phyloP scores from a whole-genome alignment of 2,888 invertebrate genomes.

The Agrochola circellaris region DNA sequence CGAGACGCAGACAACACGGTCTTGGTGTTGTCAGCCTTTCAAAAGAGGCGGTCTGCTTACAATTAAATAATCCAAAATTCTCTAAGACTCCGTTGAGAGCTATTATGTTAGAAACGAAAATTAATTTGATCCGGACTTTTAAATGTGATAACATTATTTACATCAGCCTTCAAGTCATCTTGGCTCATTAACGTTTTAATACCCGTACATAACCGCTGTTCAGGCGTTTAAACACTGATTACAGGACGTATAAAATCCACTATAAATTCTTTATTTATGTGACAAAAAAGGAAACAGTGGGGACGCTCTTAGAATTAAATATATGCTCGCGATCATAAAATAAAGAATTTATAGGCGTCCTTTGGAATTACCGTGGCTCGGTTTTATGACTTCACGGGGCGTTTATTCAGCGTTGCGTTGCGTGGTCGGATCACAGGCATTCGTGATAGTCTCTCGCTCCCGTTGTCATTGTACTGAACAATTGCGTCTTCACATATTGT shows the following conservation, averaged over 20 bases:
- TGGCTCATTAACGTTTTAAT: conserved; percentile 78
- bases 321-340: conserved; percentile 89
- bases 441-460: conserved; percentile 80
- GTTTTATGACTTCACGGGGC: conserved; percentile 89
- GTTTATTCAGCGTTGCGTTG: conserved; percentile 84
- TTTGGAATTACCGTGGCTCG: conserved; percentile 88
- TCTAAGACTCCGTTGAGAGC: conserved; percentile 66
- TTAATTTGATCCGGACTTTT: conserved; percentile 67
- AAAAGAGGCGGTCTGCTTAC: conserved; percentile 78
- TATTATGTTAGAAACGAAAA: conserved; percentile 69
- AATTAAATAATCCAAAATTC: conserved; percentile 71
- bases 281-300: conserved; percentile 87
- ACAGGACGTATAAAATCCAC: conserved; percentile 81
- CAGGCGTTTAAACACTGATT: conserved; percentile 82
- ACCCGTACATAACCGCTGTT: conserved; percentile 71
- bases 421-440: conserved; percentile 84
- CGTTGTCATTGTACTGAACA: conserved; percentile 77
- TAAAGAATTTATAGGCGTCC: conserved; percentile 90
- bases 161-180: conserved; percentile 73
- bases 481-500: conserved; percentile 71
- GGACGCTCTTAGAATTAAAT: conserved; percentile 88
- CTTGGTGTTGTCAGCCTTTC: conserved; percentile 75
- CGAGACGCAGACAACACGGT: conserved; percentile 60
- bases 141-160: conserved; percentile 76
- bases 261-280: conserved; percentile 87